Evolutionary conservation across 2,113 vertebrate genomes (phyloP).

Genomic region (Butorides virescens): DNA sequence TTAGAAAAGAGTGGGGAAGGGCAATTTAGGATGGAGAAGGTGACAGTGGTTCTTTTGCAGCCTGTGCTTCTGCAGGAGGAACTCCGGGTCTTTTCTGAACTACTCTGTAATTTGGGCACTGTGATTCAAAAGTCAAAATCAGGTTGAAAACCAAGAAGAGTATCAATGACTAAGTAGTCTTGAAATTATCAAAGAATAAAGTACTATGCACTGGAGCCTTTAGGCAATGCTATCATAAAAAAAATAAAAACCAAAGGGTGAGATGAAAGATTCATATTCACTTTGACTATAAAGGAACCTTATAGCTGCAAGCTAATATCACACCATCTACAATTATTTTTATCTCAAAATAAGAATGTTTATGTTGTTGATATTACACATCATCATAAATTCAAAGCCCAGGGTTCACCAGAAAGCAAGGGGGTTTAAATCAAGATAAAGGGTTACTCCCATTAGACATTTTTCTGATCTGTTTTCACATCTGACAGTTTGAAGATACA

Average conservation of each 20-base stretch:
- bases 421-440: not conserved
- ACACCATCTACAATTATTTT: not conserved
- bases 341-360: not conserved
- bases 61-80: not conserved
- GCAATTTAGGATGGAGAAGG: not conserved
- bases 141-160: not conserved
- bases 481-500: not conserved
- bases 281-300: not conserved
- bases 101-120: not conserved
- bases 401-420: not conserved
- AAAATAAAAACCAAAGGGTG: not conserved
- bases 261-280: not conserved
- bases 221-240: not conserved
- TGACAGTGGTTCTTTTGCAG: accelerated
- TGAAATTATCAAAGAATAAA: slow-evolving; percentile 12
- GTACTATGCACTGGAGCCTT: not conserved
- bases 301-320: not conserved
- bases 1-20: not conserved
- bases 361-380: not conserved
- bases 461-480: not conserved
- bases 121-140: not conserved
- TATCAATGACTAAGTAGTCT: not conserved
- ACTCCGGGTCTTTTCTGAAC: not conserved
- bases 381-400: not conserved
- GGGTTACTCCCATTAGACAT: not conserved